Evolutionary conservation across 2,888 invertebrate genomes (phyloP).

Genomic region (Fragum whitleyi): DNA sequence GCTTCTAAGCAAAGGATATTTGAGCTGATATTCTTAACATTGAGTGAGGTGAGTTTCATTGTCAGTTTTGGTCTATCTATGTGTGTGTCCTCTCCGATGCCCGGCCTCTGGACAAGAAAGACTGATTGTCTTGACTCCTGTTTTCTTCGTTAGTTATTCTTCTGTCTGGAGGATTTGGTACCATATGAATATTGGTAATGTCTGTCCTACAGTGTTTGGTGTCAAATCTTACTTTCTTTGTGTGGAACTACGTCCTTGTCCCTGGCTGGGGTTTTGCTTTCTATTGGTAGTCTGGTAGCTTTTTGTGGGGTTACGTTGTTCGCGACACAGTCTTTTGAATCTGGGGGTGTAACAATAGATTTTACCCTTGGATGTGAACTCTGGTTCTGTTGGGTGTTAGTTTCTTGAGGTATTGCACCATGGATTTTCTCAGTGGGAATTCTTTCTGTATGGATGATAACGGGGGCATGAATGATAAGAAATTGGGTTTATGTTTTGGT

Average conservation of each 20-base stretch:
- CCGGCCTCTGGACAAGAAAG: constrained; percentile 1
- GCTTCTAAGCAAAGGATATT: not conserved
- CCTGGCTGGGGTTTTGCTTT: not conserved
- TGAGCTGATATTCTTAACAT: constrained; percentile 6
- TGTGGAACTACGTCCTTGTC: not conserved
- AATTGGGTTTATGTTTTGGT: not conserved
- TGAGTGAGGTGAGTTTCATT: not conserved
- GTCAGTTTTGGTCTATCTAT: not conserved
- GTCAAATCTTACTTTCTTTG: too few relatives aligned
- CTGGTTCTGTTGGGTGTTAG: not conserved
- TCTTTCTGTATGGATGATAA: too few relatives aligned
- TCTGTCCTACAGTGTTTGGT: too few relatives aligned
- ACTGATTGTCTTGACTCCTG: not conserved
- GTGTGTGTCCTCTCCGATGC: not conserved
- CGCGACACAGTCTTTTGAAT: not conserved
- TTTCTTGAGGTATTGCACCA: not conserved
- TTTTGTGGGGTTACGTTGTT: not conserved
- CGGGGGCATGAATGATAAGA: too few relatives aligned
- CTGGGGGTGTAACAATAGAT: not conserved
- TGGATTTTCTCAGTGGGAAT: not conserved
- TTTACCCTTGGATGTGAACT: too few relatives aligned
- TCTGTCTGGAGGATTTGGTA: not conserved
- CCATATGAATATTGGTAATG: too few relatives aligned
- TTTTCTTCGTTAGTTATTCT: not conserved
- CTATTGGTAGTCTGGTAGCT: not conserved